phyloP scores from a whole-genome alignment of 2,797 vertebrate genomes.

The Myotis myotis region DNA sequence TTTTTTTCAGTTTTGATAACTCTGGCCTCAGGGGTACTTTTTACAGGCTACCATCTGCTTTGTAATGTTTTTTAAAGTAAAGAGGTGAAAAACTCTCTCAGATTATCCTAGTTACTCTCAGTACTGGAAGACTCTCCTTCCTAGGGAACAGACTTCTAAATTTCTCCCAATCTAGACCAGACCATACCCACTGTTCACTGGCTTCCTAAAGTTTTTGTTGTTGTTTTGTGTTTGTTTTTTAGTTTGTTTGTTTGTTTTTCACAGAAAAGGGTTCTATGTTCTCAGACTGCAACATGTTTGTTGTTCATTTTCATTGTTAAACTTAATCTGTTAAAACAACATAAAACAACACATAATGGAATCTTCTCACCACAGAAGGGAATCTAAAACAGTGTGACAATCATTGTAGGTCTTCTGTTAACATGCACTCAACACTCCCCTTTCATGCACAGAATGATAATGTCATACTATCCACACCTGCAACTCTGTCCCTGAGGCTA shows the following conservation, averaged over 20 bases:
- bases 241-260: constrained; percentile 42
- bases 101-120: constrained; percentile 49
- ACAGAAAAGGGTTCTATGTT: constrained; percentile 25
- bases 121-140: constrained; percentile 44
- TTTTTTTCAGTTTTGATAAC: constrained; percentile 30
- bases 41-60: constrained; percentile 45
- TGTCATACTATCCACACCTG: neutral
- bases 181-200: constrained; percentile 51
- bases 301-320: constrained; percentile 52
- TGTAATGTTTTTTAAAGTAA: constrained; percentile 42
- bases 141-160: constrained; percentile 43
- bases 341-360: neutral
- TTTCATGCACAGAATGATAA: neutral
- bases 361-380: neutral
- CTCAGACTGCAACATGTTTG: neutral
- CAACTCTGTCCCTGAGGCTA: neutral
- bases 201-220: constrained; percentile 34
- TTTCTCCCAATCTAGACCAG: constrained; percentile 65
- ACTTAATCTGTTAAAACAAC: constrained; percentile 42
- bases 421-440: neutral
- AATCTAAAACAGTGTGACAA: neutral
- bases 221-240: too few species aligned
- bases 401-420: neutral
- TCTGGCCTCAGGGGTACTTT: constrained; percentile 14
- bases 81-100: constrained; percentile 46